Evolutionary conservation across 2,113 vertebrate species (phyloP), one percentile per base, ranked within the genome.

Genomic region (Entelurus aequoreus): DNA sequence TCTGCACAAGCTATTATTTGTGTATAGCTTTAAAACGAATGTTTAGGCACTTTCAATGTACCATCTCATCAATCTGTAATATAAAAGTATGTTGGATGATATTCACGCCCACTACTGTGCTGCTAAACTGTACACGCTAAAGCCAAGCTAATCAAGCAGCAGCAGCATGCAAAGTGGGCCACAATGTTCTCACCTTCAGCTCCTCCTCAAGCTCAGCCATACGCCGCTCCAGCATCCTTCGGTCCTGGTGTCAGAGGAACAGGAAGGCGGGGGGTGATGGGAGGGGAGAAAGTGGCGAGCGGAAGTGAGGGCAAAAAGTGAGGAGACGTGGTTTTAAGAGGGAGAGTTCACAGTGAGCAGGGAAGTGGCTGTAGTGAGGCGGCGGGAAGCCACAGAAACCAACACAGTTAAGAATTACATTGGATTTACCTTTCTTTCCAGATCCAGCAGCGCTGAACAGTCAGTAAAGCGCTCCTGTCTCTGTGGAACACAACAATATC

Each of bases 201-300:
- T 93, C 91, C 60, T 93, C 91, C 82, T 92, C 90, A 72, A 93
- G 73, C 71, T 92, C 91, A 1, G 88, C 87, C 71, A 92, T 84
- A 63, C 91, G 90, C 62, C 88, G 86, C 79, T 91, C 91, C 83
- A 93, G 76, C 80, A 90, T 86, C 70, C 82, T 78, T 68, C 88
- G 88, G 68, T 92, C 91, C 92, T 92, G 58, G 78, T n/a, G 60
- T 57, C 11, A 11, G 16, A 40, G 47, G 56, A 63, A 76, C 4
- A 68, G 58, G 28, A 35, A 51, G 35, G 71, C 44, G 28, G 62
- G 62, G 36, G 40, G 19, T 66, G 37, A 59, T 12, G 52, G 8
- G 64, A 56, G 11, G 14, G 60, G 52, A 21, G 55, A 36, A 63
- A 54, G 69, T 68, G 68, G 54, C 28, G 65, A 48, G 40, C 57